These are phyloP conservation scores for Orgyia antiqua DNA, from an alignment of 2,888 invertebrate genomes.

Conservation along the genomic window DNA sequence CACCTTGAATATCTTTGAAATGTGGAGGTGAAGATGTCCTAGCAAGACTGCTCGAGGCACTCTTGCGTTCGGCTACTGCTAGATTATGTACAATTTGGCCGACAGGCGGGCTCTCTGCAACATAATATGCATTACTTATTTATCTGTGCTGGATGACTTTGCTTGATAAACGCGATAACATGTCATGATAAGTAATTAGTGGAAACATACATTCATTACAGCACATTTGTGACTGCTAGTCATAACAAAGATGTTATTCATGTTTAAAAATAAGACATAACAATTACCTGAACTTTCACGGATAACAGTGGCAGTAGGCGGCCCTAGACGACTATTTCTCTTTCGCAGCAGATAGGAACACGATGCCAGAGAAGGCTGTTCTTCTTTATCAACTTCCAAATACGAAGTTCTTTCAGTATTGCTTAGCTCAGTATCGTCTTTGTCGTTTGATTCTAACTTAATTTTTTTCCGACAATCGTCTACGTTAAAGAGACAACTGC, in stretches of 20 bases:
- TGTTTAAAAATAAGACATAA: background rate
- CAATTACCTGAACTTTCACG: slow-evolving; percentile 58
- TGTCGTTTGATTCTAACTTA: slow-evolving; percentile 74
- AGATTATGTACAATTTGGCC: slow-evolving; percentile 41
- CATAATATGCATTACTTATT: slow-evolving; percentile 28
- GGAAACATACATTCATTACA: slow-evolving; percentile 8
- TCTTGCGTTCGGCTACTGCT: slow-evolving; percentile 43
- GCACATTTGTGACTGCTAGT: slow-evolving; percentile 10
- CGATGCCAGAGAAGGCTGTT: slow-evolving; percentile 42
- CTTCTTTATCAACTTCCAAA: slow-evolving; percentile 48
- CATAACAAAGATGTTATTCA: no score
- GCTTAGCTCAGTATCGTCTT: slow-evolving; percentile 41
- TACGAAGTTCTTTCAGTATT: slow-evolving; percentile 36
- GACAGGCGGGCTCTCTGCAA: slow-evolving; percentile 56
- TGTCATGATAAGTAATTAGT: slow-evolving; percentile 42
- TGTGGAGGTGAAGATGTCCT: slow-evolving; percentile 51
- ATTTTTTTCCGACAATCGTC: slow-evolving; percentile 67
- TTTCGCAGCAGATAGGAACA: slow-evolving; percentile 25
- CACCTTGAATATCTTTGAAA: slow-evolving; percentile 61
- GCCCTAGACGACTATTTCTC: slow-evolving; percentile 38
- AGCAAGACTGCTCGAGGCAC: slow-evolving; percentile 39
- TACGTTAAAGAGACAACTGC: slow-evolving; percentile 49
- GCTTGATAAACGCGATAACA: slow-evolving; percentile 58
- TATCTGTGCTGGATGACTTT: slow-evolving; percentile 56
- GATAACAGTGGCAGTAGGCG: slow-evolving; percentile 56